Evolutionary conservation across 1,140 invertebrate species (phyloP).

Genomic region (Zaprionus nigranus): DNA sequence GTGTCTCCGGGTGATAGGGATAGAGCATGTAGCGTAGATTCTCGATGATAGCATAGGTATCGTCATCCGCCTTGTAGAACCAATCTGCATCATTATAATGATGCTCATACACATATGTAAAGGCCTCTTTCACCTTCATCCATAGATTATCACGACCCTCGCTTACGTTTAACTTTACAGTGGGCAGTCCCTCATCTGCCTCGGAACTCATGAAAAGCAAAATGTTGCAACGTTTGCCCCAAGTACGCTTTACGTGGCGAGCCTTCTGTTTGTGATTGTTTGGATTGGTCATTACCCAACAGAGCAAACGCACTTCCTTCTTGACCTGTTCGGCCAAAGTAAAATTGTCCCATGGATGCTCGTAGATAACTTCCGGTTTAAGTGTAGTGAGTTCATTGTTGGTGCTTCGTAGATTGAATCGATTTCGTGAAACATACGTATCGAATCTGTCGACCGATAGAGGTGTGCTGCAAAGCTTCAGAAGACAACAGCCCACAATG

Average conservation of each 20-base stretch:
- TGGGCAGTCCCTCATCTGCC: neutral
- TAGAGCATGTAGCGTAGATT: slow-evolving; percentile 5
- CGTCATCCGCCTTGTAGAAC: neutral
- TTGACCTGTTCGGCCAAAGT: neutral
- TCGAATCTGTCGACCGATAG: neutral
- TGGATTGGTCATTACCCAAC: neutral
- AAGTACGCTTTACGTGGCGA: neutral
- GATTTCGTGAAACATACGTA: neutral
- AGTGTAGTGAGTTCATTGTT: neutral
- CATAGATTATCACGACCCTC: neutral
- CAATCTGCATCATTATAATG: neutral
- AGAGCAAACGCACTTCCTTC: neutral
- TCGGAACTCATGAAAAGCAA: neutral
- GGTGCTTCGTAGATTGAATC: neutral
- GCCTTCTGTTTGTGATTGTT: neutral
- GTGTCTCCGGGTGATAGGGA: neutral
- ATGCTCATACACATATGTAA: neutral
- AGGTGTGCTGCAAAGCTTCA: neutral
- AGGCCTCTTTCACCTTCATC: neutral
- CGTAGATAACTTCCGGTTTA: neutral
- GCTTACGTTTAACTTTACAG: neutral
- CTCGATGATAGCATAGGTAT: neutral
- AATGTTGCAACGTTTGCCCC: neutral
- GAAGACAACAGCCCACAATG: neutral
- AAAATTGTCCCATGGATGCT: neutral